Evolutionary conservation across 2,113 vertebrate genomes (phyloP), one percentile per base, ranked within the genome.

Genomic region (Nibea albiflora): DNA sequence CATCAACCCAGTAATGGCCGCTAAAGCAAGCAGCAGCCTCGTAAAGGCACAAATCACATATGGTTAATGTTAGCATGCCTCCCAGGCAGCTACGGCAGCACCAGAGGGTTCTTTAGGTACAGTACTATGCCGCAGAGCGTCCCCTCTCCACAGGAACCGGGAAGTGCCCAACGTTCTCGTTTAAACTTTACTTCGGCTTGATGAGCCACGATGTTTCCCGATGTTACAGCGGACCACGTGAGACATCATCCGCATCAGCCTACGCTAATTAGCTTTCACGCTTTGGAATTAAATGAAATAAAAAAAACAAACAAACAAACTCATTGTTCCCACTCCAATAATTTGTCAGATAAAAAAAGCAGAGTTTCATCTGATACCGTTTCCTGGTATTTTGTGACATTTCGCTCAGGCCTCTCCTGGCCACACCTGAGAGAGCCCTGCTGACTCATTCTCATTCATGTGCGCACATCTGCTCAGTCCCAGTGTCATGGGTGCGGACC

Each of bases 391-490:
- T 92, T 73, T 44, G 63, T 77, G 85, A 73, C 81, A 85, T 89
- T 91, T 90, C 46, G 62, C 52, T 44, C 5, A 31, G 10, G 61
- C 70, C 63, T 73, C 61, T 63, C 50, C 15, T 7, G 73, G 75
- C 74, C 90, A 88, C 85, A 91, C 86, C 90, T 89, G 88, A 90
- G 88, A 90, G 78, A 82, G 89, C 66, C 52, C 63, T 22, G 82
- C 85, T 78, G 77, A 86, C 81, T 92, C 89, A 92, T 94, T 94
- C 75, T 83, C 81, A 94, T 93, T 92, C 93, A 85, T 77, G 76
- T 69, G 74, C 22, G 85, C 87, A 73, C 84, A 85, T 84, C 85
- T 67, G 77, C 84, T 67, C 81, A 28, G 80, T 65, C 86, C 69
- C 64, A 35, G 82, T 87, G 91, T 89, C 91, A 64, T 4, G 64